Conservation (phyloP, 2,113 vertebrate species). For the Glareola pratincola region DNA sequence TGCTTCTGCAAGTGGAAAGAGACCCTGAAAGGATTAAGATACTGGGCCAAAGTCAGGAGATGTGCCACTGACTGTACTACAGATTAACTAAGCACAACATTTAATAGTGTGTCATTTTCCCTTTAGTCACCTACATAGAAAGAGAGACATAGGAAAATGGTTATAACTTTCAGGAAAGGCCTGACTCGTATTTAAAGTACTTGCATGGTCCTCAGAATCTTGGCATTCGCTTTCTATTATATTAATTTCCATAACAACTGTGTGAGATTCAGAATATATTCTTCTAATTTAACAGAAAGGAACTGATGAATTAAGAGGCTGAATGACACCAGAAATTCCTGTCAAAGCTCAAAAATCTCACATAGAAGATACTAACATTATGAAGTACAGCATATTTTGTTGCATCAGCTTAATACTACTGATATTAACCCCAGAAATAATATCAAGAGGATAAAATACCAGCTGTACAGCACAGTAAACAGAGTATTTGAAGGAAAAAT, state of each 20-base stretch:
- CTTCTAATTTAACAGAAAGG: background rate
- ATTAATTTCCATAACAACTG: background rate
- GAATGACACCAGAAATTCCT: background rate
- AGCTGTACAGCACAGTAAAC: background rate
- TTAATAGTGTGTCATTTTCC: background rate
- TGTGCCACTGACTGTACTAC: background rate
- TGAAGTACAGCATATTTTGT: background rate
- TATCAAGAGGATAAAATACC: background rate
- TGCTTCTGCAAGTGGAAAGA: background rate
- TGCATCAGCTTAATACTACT: background rate
- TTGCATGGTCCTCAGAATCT: background rate
- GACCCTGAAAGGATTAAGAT: background rate
- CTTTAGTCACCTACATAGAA: background rate
- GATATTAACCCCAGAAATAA: background rate
- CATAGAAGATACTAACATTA: background rate
- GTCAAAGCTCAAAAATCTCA: background rate
- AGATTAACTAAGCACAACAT: background rate
- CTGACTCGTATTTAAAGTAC: background rate
- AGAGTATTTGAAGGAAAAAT: background rate
- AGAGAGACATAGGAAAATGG: background rate
- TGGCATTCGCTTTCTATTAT: background rate
- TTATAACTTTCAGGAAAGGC: background rate
- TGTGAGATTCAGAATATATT: background rate
- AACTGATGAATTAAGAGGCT: background rate
- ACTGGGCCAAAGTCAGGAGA: background rate